Evolutionary conservation across 2,113 vertebrate species (phyloP), one percentile per base, ranked within the genome.

Genomic region (Noctilio leporinus): DNA sequence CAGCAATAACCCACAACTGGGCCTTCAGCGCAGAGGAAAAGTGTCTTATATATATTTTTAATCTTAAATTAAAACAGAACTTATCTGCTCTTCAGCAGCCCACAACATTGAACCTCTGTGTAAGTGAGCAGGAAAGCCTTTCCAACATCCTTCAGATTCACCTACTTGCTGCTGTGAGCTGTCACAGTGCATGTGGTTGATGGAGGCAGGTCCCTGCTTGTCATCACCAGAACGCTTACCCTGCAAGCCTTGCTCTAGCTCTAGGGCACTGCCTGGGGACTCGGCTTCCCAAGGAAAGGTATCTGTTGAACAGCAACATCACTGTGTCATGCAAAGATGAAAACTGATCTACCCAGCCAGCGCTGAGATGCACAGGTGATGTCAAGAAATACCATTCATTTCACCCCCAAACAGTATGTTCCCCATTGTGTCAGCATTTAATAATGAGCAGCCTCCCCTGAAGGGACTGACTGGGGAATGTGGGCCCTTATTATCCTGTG

Each of bases 181-280:
- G 89, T 96, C 85, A 70, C 0, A 19, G 47, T 0, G 0, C 0
- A 0, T 1, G 3, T 4, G 0, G 0, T 3, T 64, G 77, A 76
- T 15, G 55, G 26, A 33, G 67, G 81, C 30, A 89, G 72, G 93
- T 17, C 30, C 45, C 92, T 33, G 51, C 84, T 47, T 59, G 53
- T 51, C 94, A 88, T 7, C n/a, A 7, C 59, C 5, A 2, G 89
- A 11, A 45, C 2, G 2, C 43, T 85, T 90, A 59, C 49, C 10
- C 72, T n/a, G 4, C 1, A 78, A 75, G 80, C 45, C 2, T 11
- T 83, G 19, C 87, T 64, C 19, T 62, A 57, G 64, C 91, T 89
- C 81, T 59, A 57, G 4, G 73, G 92, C n/a, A 14, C 6, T 6
- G 11, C 0, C 1, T 55, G n/a, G 55, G 45, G 51, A 28, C 8